Evolutionary conservation across 2,113 vertebrate genomes (phyloP), one percentile per base, ranked within the genome.

Genomic region (Laticauda colubrina): DNA sequence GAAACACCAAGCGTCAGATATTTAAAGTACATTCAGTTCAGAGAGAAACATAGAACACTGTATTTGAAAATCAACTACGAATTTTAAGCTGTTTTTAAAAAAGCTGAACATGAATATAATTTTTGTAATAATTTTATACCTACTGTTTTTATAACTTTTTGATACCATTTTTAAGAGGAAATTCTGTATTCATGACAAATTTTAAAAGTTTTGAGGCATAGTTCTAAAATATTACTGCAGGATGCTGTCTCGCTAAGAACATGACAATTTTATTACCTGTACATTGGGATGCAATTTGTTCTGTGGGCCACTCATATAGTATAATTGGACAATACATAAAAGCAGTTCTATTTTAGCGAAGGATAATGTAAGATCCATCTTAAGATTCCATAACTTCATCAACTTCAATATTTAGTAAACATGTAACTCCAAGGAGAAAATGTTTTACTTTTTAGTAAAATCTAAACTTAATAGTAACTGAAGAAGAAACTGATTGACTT

Each of bases 361-460:
- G 43, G 51, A 87, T 53, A 61, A 55, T 55, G 86, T 21, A 87
- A 21, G 26, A 87, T 45, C n/a, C 21, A 64, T 90, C 14, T n/a
- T 29, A 48, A 81, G 29, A 26, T 59, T 23, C 2, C 0, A 55
- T 43, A 61, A 54, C 11, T 81, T 53, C 11, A 0, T 87, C 48
- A 85, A 57, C 61, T 2, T 2, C 18, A 55, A 48, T 0, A 4
- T 81, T 81, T 14, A 7, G 39, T 7, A 91, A 20, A 7, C 4
- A 64, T 85, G 1, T 56, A 91, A n/a, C 29, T 43, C 0, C 1
- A 14, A 0, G 1, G 2, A 4, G 55, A 0, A 3, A 81, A 0
- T 15, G 2, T 24, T 89, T 14, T 0, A 91, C 23, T 7, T 48
- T 14, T 53, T 3, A 18, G 69, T 1, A 0, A 0, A 10, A 11